Base-by-base conservation (phyloP, 2,113 vertebrate genomes). In the Petaurus breviceps region DNA sequence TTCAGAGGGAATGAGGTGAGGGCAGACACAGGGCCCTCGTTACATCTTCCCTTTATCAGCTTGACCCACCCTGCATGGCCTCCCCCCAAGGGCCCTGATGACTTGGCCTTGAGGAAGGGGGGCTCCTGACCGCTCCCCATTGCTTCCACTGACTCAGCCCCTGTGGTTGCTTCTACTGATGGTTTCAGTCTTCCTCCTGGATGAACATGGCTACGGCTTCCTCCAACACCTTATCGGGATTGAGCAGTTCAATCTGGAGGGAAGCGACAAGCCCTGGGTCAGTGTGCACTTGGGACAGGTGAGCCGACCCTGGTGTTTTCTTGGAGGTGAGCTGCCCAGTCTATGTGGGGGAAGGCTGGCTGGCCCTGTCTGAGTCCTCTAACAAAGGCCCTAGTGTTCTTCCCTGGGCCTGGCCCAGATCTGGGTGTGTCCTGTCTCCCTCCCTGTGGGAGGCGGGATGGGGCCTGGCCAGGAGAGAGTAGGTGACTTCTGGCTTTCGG, bases 181-280 rank as follows among this genome's bases (percentile, higher is more conserved):
- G 68, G 37, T 77, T 84, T 95, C 8, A 53, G 57, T 25, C 49
- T 92, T 94, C 90, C 4, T 97, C 93, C 16, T 43, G 37, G 0
- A 96, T 95, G 97, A 98, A 96, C 49, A 26, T 93, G 2, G 91
- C 98, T 90, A 47, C 37, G 1, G 99, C 98, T 91, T 99, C 98
- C 94, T 97, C 97, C 94, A 99, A 96, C 94, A 99, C 98, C 3
- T 97, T 97, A 1, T 98, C 96, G n/a, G 99, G 98, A 95, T 99
- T 98, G 23, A 97, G 94, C 90, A 99, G 96, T 89, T 98, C 97
- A 37, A 99, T 89, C 99, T 99, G 93, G 95, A 96, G 53, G 51
- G 91, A 95, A 93, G 89, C 1, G 97, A 93, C 0, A 49, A 95
- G 92, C 61, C 57, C 14, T 19, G 5, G 61, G 89, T 47, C 46